Conservation (phyloP, 2,888 invertebrate genomes). For the Rhagophthalmus giganteus region DNA sequence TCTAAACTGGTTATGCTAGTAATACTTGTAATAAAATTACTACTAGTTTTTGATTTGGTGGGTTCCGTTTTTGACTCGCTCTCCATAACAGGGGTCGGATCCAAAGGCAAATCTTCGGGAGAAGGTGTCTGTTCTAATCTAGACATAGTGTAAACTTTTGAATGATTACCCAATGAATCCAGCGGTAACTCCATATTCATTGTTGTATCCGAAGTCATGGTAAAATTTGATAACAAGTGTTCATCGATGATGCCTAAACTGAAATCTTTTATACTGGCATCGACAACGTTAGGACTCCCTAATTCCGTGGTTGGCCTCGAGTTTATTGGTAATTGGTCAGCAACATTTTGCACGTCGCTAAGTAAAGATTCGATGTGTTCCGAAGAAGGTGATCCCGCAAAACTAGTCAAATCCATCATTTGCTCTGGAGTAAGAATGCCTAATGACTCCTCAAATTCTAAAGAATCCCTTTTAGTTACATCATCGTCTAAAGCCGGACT, state of each 20-base stretch:
- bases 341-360: conserved; percentile 24
- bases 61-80: conserved; percentile 48
- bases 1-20: conserved; percentile 91
- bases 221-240: conserved; percentile 60
- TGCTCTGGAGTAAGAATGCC: conserved; percentile 88
- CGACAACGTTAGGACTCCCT: conserved; percentile 44
- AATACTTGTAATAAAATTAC: conserved; percentile 82
- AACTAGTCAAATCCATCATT: conserved; percentile 69
- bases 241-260: conserved; percentile 59
- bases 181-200: conserved; percentile 61
- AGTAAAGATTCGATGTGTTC: conserved; percentile 47
- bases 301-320: conserved; percentile 15
- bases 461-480: conserved; percentile 71
- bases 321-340: no score
- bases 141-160: conserved; percentile 51
- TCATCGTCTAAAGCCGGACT: conserved; percentile 38
- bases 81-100: conserved; percentile 69
- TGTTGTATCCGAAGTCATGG: conserved; percentile 63
- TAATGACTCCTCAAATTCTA: conserved; percentile 79
- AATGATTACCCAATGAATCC: conserved; percentile 53
- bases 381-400: conserved; percentile 56
- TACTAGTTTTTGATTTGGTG: conserved; percentile 66
- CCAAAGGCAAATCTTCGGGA: conserved; percentile 81
- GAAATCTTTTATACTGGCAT: conserved; percentile 47
- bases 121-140: conserved; percentile 81